Base-by-base conservation (phyloP, 1,140 invertebrate species). In the Diabrotica virgifera region DNA sequence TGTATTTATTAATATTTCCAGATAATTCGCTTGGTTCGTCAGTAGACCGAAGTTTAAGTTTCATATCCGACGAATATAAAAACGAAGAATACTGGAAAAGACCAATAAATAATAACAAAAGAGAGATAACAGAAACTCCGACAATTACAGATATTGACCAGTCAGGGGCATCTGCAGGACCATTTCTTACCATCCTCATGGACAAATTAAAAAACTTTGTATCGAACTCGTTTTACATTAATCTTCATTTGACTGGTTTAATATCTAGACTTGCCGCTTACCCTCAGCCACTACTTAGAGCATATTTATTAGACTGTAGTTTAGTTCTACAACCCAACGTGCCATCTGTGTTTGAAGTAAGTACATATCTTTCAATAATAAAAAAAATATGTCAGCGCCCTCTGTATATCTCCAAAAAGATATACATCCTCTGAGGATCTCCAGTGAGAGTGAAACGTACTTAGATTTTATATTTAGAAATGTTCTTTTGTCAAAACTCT, bases 261-360 rank as follows among this genome's bases (percentile, higher is more conserved):
- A 85, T 99, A 12, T 90, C 92, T 50, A 87, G 92, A 62, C 81
- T 99, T 46, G 90, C 93, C 5, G 86, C 90, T 52, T 95, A 95
- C 79, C 91, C 95, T 0, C 91, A 97, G 67, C 92, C 94, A 5
- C 79, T 98, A 12, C 80, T 98, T 7, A 86, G 91, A 56, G 92
- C 94, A 0, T 89, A 97, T 77, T 81, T 98, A 36, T 82, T 98
- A 9, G 94, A 94, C 76, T 88, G 93, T 65, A 90, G 89, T 62
- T 86, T 95, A 59, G 89, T 94, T 59, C 88, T 95, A 72, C 93
- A 95, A 76, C 93, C 94, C 4, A 91, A 91, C 73, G 91, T 96
- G 68, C 90, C 92, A 76, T 96, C 93, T 12, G 82, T 98, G 58
- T 90, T 92, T 80, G 93, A 96, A 85, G 93, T 95, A 72, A 77